Base-by-base conservation (phyloP, 1,140 invertebrate species). In the Mactra quadrangularis region DNA sequence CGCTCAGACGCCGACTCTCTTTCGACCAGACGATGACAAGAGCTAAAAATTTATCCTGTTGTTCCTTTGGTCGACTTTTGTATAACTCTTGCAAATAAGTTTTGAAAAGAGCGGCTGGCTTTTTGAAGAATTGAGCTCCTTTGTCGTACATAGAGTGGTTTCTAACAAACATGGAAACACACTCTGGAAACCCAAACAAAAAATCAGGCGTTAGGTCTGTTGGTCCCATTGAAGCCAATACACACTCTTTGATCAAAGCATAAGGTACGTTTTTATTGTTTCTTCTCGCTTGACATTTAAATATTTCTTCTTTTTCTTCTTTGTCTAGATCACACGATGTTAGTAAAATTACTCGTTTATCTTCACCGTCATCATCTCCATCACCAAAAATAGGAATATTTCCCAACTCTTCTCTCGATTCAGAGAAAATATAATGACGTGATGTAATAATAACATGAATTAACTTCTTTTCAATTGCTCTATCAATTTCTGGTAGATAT, bases 391-490 rank as follows among this genome's bases (percentile, higher is more conserved):
- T 76, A 29, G 22, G 19, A 11, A 38, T 11, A 7, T 27, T 50
- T 13, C 41, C 38, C 13, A 78, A n/a, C 27, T 33, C 35, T 4
- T 78, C 62, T 31, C 52, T 55, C 3, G 76, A 41, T 41, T 78
- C 76, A 35, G 64, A 47, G 22, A 38, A 53, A 33, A 78, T 78
- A 33, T 78, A 78, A 41, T 78, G 45, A 27, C 76, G 31, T 35
- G 76, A 55, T 19, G 76, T 78, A 27, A 78, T 78, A 3, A 78
- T 68, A 3, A 78, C 33, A 33, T 38, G 29, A 13, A 78, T 15
- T 15, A 7, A 17, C 22, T 53, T 41, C n/a, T 57, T 52, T 29
- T 35, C 22, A 3, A 62, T 50, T 22, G 64, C 76, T 57, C 19
- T 64, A n/a, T 38, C 45, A 38, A 78, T 68, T 57, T 78, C 76